These are phyloP conservation scores for Salvator merianae DNA, from an alignment of 2,113 vertebrate species.

Conservation along the genomic window DNA sequence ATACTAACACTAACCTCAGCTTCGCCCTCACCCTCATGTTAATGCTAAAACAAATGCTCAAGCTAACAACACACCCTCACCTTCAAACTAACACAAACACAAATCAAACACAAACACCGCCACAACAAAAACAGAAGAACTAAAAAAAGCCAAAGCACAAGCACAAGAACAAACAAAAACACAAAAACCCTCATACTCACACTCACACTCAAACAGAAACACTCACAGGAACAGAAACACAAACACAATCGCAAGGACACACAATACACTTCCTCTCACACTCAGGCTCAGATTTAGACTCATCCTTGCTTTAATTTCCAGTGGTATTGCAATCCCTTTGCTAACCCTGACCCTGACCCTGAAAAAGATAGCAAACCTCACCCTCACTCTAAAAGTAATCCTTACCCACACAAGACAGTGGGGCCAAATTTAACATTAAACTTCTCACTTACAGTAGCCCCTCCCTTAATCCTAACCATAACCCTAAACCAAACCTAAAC, in stretches of 20 bases:
- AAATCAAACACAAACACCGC: no score
- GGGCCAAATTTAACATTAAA: slow-evolving; percentile 24
- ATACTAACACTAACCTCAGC: no score
- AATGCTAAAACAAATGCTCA: no score
- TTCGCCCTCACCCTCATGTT: no score
- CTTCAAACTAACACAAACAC: no score
- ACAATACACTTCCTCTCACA: no score
- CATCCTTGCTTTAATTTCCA: slow-evolving; percentile 21
- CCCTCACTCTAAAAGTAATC: neutral
- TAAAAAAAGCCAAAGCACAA: neutral
- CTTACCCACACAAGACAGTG: slow-evolving; percentile 1
- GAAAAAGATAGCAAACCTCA: slow-evolving; percentile 25
- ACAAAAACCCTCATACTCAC: no score
- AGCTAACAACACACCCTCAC: no score
- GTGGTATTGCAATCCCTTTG: no score
- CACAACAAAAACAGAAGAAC: no score
- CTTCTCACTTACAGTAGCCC: slow-evolving; percentile 16
- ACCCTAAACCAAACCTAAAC: no score
- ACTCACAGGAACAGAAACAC: slow-evolving; percentile 6
- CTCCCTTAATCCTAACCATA: neutral
- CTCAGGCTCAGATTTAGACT: slow-evolving; percentile 13
- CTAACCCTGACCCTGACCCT: slow-evolving; percentile 16
- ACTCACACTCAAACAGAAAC: neutral
- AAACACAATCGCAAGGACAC: no score
- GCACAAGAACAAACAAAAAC: neutral